phyloP scores from a whole-genome alignment of 2,888 invertebrate species.

The Selenia dentaria region DNA sequence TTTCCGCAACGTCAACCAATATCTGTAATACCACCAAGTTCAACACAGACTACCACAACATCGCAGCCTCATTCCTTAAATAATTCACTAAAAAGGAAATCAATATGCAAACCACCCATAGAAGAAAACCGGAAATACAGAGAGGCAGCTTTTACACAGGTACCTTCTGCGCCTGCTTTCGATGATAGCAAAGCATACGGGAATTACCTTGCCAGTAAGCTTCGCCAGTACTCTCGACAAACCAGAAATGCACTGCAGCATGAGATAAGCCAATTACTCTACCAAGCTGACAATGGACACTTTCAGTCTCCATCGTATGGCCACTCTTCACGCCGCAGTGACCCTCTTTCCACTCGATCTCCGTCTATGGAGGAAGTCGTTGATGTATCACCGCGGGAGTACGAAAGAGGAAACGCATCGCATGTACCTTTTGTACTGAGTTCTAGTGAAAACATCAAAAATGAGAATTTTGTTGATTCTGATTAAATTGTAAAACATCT shows the following conservation, averaged over 20 bases:
- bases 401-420: neutral
- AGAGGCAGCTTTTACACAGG: neutral
- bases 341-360: slow-evolving; percentile 15
- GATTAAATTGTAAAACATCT: too few relatives aligned
- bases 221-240: neutral
- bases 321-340: slow-evolving; percentile 18
- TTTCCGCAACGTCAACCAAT: neutral
- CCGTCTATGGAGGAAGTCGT: neutral
- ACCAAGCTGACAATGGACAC: neutral
- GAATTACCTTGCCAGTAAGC: neutral
- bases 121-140: neutral
- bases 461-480: too few relatives aligned
- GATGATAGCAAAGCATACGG: neutral
- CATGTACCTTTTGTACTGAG: too few relatives aligned
- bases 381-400: neutral
- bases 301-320: neutral
- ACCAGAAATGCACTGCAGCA: slow-evolving; percentile 1
- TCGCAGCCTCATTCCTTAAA: neutral
- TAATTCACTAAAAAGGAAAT: neutral
- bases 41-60: neutral
- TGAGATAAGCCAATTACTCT: neutral
- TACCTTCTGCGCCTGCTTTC: neutral
- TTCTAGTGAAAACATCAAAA: too few relatives aligned
- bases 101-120: neutral
- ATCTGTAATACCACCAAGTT: neutral